Evolutionary conservation across 2,113 vertebrate species (phyloP), one percentile per base, ranked within the genome.

Genomic region (Manacus vitellinus): DNA sequence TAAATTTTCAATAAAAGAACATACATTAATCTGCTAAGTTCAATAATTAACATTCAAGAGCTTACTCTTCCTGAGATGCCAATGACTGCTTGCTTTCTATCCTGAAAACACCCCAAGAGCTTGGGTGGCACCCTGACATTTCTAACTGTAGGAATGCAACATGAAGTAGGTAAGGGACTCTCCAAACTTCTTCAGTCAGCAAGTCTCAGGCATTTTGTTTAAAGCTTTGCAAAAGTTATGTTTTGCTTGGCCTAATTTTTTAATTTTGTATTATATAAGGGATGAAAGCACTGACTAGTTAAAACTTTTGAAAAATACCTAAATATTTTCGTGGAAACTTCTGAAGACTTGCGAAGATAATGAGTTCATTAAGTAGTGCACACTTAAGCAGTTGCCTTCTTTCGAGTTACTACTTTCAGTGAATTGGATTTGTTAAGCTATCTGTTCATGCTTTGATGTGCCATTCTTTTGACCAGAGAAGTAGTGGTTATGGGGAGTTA

Each of bases 371-470:
- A 93, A 83, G 78, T 55, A 44, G 68, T 23, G 61, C 66, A 65
- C 75, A 43, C 55, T 74, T 81, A 79, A 39, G 39, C 63, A 52
- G 47, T 81, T 90, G 93, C 70, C 75, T 85, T 86, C 79, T 90
- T 90, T 86, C 0, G 5, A 95, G 88, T 92, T 96, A 61, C 79
- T 86, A 59, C 90, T 86, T 88, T 88, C 90, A 93, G 68, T 86
- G 83, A 86, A 92, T 24, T 74, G 65, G 85, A 75, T 94, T 92
- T 90, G 79, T 93, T 96, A 80, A 80, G 85, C 92, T 93, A 88
- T 92, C 95, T 93, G 72, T 90, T 93, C 52, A 16, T 92, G 90
- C 93, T 96, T 96, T 94, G 85, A 94, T 96, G 88, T 95, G 75
- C 63, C 79, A 80, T 94, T 96, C 93, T 92, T 93, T 88, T 85